These are phyloP conservation scores for Willowsia nigromaculata DNA, from an alignment of 2,888 invertebrate species.

Conservation along the genomic window DNA sequence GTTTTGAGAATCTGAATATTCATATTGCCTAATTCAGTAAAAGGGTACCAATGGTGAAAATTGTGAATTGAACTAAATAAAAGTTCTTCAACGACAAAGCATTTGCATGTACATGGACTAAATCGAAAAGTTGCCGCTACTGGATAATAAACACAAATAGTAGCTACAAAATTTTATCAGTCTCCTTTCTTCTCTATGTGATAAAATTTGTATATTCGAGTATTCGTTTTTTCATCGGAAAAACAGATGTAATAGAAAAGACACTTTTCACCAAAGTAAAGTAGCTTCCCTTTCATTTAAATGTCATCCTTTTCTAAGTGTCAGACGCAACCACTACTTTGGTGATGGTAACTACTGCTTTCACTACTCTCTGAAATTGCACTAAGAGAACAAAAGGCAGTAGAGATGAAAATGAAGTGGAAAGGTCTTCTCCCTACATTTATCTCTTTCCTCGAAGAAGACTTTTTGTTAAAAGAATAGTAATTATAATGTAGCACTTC, in stretches of 20 bases:
- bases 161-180: constrained; percentile 35
- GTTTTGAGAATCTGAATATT: no score
- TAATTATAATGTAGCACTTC: neutral
- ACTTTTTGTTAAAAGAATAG: constrained; percentile 13
- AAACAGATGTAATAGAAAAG: neutral
- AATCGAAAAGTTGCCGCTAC: neutral
- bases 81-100: no score
- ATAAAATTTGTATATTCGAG: constrained; percentile 7
- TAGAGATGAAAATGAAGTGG: neutral
- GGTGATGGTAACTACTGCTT: neutral
- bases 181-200: constrained; percentile 26
- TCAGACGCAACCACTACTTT: constrained; percentile 12
- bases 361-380: neutral
- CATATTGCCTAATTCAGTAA: no score
- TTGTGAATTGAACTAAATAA: no score
- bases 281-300: constrained; percentile 32
- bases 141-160: neutral
- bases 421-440: constrained; percentile 12
- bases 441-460: constrained; percentile 28
- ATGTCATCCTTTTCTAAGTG: constrained; percentile 61
- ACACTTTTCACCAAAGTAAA: constrained; percentile 27
- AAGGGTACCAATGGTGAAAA: no score
- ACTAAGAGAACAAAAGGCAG: neutral
- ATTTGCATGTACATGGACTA: no score
- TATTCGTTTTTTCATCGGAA: constrained; percentile 30